A percentile compares a stretch with the other conserved stretches of the same genome.
phyloP scores from a whole-genome alignment of 2,797 vertebrate genomes.

The Pampus argenteus region DNA sequence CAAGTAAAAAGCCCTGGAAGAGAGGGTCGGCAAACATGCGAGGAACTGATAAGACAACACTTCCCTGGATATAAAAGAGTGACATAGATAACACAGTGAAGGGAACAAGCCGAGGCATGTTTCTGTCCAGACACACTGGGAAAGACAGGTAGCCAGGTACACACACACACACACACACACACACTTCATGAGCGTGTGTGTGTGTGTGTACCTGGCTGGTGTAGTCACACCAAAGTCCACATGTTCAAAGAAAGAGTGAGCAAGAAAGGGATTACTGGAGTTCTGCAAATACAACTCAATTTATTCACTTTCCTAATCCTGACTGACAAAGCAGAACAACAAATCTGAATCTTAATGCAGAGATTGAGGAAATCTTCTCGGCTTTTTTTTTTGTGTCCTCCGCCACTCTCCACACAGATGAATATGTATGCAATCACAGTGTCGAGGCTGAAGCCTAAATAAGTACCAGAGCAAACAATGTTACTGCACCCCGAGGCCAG shows the following conservation, averaged over 20 bases:
- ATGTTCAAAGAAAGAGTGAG: slow-evolving; percentile 10
- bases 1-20: slow-evolving; percentile 24
- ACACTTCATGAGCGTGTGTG: slow-evolving; percentile 22
- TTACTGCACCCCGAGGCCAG: slow-evolving; percentile 64
- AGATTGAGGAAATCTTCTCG: slow-evolving; percentile 5
- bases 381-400: slow-evolving; percentile 25
- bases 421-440: slow-evolving; percentile 40
- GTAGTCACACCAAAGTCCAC: slow-evolving; percentile 8
- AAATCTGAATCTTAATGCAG: slow-evolving; percentile 43
- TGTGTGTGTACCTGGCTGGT: no score
- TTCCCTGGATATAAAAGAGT: slow-evolving; percentile 35
- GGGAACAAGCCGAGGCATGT: slow-evolving; percentile 66
- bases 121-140: slow-evolving; percentile 56
- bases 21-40: slow-evolving; percentile 27
- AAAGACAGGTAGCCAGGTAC: slow-evolving; percentile 29
- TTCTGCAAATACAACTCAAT: slow-evolving; percentile 36
- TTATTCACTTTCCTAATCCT: slow-evolving; percentile 21
- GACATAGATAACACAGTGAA: slow-evolving; percentile 38
- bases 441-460: slow-evolving; percentile 66
- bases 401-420: slow-evolving; percentile 8
- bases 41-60: slow-evolving; percentile 36
- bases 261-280: slow-evolving; percentile 12
- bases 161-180: slow-evolving; percentile 22
- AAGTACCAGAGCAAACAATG: slow-evolving; percentile 71
- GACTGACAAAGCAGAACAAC: slow-evolving; percentile 34